Base-by-base conservation (phyloP, 2,888 invertebrate species). In the Microctonus brassicae region DNA sequence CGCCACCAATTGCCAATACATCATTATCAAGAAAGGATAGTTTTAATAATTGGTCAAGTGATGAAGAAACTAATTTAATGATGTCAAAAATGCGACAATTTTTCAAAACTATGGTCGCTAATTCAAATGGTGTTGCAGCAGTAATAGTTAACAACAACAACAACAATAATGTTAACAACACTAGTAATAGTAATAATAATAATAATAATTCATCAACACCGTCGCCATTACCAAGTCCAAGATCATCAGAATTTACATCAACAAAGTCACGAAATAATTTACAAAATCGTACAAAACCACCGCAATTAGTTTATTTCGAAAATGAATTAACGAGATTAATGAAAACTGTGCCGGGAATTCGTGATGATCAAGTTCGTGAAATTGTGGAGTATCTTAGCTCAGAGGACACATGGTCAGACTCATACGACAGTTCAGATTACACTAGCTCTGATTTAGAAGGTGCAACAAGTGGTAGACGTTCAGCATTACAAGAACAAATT, bases 11-110 rank as follows among this genome's bases (percentile, higher is more conserved):
- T 65, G 89, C 90, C 63, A 90, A 88, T 78, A 85, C 86, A 7
- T 90, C 92, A 13, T 88, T 96, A 33, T 92, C 93, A 42, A 90
- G 96, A 75, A 96, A 95, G 88, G 96, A 96, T 86, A 95, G 95
- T 85, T 96, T 96, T 88, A 96, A 96, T 85, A 96, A 96, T 83
- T 97, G 96, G 96, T 96, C 95, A 76, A 96, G 96, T 2, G 96
- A 97, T 83, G 97, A 97, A 85, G 97, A 97, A 88, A 97, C 96
- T 2, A 97, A 97, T 87, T 88, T 96, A 57, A 97, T 97, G 96
- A 97, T 97, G 96, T 95, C 94, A 42, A 96, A 96, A 89, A 95
- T 97, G 95, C 90, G 96, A 1, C 95, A 95, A 81, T 96, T 97
- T 87, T 96, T 97, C 87, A 96, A 96, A 88, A 95, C 95, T 64